Evolutionary conservation across 1,140 invertebrate genomes (phyloP).

Genomic region (Drosophila funebris): DNA sequence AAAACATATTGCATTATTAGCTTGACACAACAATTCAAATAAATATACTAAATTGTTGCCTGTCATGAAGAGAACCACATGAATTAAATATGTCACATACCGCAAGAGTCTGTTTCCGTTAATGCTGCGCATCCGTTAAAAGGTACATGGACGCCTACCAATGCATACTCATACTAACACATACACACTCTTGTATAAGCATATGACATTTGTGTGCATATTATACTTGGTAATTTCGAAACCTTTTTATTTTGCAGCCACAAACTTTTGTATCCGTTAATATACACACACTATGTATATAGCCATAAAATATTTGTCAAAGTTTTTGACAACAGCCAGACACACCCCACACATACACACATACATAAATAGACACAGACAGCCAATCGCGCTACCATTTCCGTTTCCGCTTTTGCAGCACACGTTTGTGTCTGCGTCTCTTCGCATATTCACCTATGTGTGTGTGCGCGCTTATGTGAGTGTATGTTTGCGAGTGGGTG

Average conservation of each 20-base stretch:
- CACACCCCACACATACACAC: slow-evolving; percentile 16
- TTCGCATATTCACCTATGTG: neutral
- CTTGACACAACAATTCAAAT: too few relatives aligned
- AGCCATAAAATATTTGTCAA: slow-evolving; percentile 64
- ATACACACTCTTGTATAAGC: slow-evolving; percentile 19
- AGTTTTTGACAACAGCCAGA: slow-evolving; percentile 42
- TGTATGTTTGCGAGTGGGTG: too few relatives aligned
- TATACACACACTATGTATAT: slow-evolving; percentile 19
- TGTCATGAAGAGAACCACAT: slow-evolving; percentile 17
- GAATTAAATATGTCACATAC: slow-evolving; percentile 57
- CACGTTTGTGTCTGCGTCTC: slow-evolving; percentile 66
- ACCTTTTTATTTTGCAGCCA: slow-evolving; percentile 55
- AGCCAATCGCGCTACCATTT: slow-evolving; percentile 46
- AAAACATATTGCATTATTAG: too few relatives aligned
- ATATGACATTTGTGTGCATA: slow-evolving; percentile 34
- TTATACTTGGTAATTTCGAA: slow-evolving; percentile 51
- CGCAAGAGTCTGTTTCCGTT: slow-evolving; percentile 56
- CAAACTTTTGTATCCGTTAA: slow-evolving; percentile 69
- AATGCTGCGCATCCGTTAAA: slow-evolving; percentile 38
- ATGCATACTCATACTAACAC: slow-evolving; percentile 22
- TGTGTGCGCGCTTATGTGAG: too few relatives aligned
- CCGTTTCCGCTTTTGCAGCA: slow-evolving; percentile 63
- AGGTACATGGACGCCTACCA: neutral
- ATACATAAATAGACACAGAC: slow-evolving; percentile 11
- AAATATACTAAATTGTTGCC: slow-evolving; percentile 9